Evolutionary conservation across 2,113 vertebrate species (phyloP), one percentile per base, ranked within the genome.

Genomic region (Camelus bactrianus): DNA sequence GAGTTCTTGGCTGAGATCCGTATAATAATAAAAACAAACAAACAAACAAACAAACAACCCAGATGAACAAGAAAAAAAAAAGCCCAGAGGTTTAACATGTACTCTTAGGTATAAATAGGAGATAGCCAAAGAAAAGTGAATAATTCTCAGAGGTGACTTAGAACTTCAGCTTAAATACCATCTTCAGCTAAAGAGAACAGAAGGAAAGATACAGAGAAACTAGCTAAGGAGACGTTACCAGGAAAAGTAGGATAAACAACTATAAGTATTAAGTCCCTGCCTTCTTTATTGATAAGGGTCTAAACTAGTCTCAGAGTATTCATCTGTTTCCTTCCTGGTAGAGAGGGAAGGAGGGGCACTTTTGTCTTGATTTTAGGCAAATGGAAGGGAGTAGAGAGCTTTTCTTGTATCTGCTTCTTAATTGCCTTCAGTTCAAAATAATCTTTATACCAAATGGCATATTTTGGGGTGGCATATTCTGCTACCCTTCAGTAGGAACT

Each of bases 141-240:
- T 62, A 88, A 73, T 58, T 94, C n/a, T 81, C 54, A 73, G 76
- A 81, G 46, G 20, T 70, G 64, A 28, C 17, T 82, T 82, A 72
- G 15, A 72, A 80, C 20, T 64, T 60, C 12, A 52, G 15, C 7
- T 88, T 81, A 54, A 70, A 81, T 72, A 72, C 24, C n/a, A 28
- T 94, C 54, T 89, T 73, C n/a, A 64, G 54, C 20, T 64, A 89
- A 89, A 89, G 15, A 94, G 75, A 64, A 91, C 67, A 80, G 48
- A 79, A 72, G 72, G 42, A 70, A n/a, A 46, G 28, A 26, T 50
- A 46, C 42, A 24, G 7, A n/a, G 30, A 89, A 69, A 52, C 17
- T 46, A 65, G 30, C 22, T 52, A 16, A 28, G 6, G 42, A 14
- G 24, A 60, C n/a, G 42, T 73, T 70, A 70, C 14, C 32, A 42